A percentile compares a stretch with the other conserved stretches of the same genome.
These are phyloP conservation scores for Anas platyrhynchos DNA, from an alignment of 2,113 vertebrate genomes.

Conservation along the genomic window DNA sequence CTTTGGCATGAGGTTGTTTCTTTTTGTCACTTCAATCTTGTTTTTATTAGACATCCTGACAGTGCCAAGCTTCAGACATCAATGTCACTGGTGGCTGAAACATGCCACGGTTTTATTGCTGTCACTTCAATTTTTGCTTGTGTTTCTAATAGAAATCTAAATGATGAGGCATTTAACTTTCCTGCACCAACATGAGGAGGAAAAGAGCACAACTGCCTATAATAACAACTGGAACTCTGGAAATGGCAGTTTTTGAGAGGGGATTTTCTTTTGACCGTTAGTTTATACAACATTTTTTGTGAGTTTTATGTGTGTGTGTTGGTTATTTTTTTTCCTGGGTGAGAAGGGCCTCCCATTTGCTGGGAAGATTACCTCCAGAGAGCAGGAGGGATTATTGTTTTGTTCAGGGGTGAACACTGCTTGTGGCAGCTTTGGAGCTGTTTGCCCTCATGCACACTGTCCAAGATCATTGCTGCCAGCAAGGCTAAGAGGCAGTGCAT, in stretches of 20 bases:
- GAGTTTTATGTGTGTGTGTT: not conserved
- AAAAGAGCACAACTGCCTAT: not conserved
- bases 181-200: not conserved
- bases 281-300: not conserved
- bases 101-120: not conserved
- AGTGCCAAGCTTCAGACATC: not conserved
- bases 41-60: slow-evolving; percentile 5
- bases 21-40: slow-evolving; percentile 8
- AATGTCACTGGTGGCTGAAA: not conserved
- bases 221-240: not conserved
- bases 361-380: not conserved
- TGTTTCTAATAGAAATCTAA: slow-evolving; percentile 42
- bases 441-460: not conserved
- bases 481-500: not conserved
- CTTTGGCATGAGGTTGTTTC: slow-evolving; percentile 21
- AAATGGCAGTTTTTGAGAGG: not conserved
- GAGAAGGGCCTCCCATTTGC: not conserved
- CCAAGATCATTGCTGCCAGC: not conserved
- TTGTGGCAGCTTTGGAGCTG: not conserved
- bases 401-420: not conserved
- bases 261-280: not conserved
- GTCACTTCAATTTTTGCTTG: slow-evolving; percentile 23
- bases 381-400: not conserved
- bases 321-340: not conserved
- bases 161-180: slow-evolving; percentile 36